Conservation (phyloP, 2,888 invertebrate genomes). For the Baronia brevicornis region DNA sequence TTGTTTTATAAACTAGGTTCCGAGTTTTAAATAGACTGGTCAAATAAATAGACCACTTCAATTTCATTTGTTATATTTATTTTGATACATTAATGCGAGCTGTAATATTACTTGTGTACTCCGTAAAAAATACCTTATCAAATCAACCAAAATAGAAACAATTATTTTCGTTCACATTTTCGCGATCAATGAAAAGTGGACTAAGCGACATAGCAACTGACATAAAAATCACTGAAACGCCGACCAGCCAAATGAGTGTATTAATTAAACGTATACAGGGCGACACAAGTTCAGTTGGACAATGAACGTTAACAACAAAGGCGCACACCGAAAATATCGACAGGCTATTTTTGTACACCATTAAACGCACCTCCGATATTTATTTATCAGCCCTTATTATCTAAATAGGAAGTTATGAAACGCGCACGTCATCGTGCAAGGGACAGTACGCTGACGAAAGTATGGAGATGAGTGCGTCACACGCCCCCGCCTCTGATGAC, state of each 20-base stretch:
- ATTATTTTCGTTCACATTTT: no score
- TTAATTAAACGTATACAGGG: conserved; percentile 14
- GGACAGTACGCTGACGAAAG: conserved; percentile 33
- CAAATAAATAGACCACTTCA: no score
- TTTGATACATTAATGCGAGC: no score
- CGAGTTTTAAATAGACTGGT: no score
- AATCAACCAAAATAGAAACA: no score
- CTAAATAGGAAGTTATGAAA: conserved; percentile 53
- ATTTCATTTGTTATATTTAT: no score
- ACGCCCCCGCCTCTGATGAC: conserved; percentile 26
- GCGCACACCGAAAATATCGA: conserved; percentile 31
- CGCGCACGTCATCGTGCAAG: conserved; percentile 42
- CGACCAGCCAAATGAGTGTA: conserved; percentile 2
- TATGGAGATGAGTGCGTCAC: conserved; percentile 43
- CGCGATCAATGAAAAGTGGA: neutral
- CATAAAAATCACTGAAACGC: conserved; percentile 4
- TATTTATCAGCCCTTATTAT: conserved; percentile 50
- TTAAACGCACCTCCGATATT: conserved; percentile 29
- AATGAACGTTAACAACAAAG: conserved; percentile 30
- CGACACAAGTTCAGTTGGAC: conserved; percentile 24
- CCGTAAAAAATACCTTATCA: no score
- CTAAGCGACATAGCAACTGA: neutral
- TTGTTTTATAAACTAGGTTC: no score
- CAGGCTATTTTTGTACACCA: conserved; percentile 34
- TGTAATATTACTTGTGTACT: no score